These are phyloP conservation scores for Mesembrinibis cayennensis DNA, from an alignment of 2,113 vertebrate species.

Conservation along the genomic window DNA sequence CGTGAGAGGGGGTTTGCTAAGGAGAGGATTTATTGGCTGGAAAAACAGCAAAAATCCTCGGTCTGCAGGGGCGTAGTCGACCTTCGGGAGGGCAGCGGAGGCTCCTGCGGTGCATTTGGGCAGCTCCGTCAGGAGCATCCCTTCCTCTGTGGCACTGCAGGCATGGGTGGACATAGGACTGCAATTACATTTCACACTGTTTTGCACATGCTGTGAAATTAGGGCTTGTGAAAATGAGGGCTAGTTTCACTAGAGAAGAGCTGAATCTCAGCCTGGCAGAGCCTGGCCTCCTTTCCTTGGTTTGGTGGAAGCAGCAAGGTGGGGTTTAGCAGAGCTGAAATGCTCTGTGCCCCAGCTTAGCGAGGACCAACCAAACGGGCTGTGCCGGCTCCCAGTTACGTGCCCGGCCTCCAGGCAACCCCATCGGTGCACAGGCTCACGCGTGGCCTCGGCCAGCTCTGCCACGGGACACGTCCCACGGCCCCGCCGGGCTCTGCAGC, in stretches of 20 bases:
- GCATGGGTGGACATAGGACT: background rate
- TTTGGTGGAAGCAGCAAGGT: background rate
- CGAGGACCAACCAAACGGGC: accelerated
- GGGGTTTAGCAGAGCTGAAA: background rate
- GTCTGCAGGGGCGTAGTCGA: background rate
- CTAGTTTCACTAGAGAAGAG: background rate
- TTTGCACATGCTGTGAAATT: background rate
- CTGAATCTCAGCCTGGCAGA: background rate
- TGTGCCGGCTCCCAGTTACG: background rate
- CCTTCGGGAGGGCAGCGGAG: background rate
- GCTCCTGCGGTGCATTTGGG: background rate
- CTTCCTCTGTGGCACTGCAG: background rate
- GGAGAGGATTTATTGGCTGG: background rate
- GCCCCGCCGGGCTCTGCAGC: background rate
- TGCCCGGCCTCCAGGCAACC: background rate
- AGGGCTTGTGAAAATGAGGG: background rate
- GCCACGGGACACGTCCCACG: accelerated
- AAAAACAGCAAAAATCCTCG: background rate
- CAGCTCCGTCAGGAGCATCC: background rate
- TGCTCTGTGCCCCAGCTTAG: accelerated
- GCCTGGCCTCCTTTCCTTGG: background rate
- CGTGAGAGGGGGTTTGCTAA: background rate
- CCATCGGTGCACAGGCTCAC: accelerated
- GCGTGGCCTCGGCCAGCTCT: accelerated
- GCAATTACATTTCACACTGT: background rate